phyloP scores from a whole-genome alignment of 2,888 invertebrate genomes.

The Lucinisca nassula region DNA sequence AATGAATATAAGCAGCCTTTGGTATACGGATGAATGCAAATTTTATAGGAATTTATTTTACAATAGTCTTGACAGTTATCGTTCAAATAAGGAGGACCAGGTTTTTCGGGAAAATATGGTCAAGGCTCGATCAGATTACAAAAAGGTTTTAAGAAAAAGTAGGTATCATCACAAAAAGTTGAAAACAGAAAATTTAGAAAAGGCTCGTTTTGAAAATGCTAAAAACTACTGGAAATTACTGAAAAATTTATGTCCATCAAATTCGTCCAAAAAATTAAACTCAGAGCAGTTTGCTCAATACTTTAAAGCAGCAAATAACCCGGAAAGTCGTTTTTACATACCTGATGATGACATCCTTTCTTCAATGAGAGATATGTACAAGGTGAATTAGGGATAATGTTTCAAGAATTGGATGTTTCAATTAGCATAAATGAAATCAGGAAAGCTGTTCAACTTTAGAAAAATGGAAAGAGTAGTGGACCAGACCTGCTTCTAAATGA shows the following conservation, averaged over 20 bases:
- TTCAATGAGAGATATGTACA: conserved; percentile 17
- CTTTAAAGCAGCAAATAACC: conserved; percentile 40
- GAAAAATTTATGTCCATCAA: not conserved
- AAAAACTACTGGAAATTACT: conserved; percentile 39
- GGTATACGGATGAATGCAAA: not conserved
- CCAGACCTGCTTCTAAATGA: too few species aligned
- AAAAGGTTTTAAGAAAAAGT: conserved; percentile 1
- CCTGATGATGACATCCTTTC: conserved; percentile 31
- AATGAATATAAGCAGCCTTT: not conserved
- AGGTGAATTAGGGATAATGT: conserved; percentile 38
- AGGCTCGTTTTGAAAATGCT: conserved; percentile 19
- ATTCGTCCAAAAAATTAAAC: not conserved
- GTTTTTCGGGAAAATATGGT: not conserved
- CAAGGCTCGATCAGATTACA: not conserved
- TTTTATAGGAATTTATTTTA: not conserved
- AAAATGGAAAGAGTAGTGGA: too few species aligned
- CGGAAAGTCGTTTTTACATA: conserved; percentile 10
- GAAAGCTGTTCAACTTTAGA: not conserved
- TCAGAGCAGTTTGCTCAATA: conserved; percentile 1
- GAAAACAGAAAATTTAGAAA: conserved; percentile 20
- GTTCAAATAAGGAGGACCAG: not conserved
- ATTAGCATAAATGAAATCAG: not conserved
- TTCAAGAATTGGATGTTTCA: not conserved
- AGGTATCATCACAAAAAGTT: not conserved
- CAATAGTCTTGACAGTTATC: not conserved